phyloP scores from a whole-genome alignment of 2,797 vertebrate genomes.

The Aphelocoma californica region DNA sequence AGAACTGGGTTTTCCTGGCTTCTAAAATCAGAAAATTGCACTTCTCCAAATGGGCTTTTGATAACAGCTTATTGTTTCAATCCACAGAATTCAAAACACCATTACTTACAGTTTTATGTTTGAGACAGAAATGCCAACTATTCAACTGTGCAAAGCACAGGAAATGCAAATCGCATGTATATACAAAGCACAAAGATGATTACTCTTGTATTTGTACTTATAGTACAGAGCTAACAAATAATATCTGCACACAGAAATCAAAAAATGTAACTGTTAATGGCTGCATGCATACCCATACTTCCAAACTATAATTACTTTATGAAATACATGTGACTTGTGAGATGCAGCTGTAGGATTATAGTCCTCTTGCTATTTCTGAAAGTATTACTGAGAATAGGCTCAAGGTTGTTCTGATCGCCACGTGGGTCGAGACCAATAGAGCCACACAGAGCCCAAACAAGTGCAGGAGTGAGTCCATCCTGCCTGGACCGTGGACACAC shows the following conservation, averaged over 20 bases:
- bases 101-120: conserved; percentile 30
- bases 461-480: too few relatives aligned
- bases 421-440: neutral
- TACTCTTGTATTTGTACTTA: neutral
- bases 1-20: conserved; percentile 34
- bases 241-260: neutral
- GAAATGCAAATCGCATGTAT: neutral
- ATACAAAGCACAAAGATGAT: neutral
- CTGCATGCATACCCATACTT: neutral
- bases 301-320: neutral
- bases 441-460: neutral
- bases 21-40: conserved; percentile 56
- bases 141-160: conserved; percentile 8
- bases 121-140: conserved; percentile 27
- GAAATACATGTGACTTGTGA: neutral
- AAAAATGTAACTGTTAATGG: neutral
- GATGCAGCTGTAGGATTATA: neutral
- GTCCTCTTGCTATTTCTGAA: neutral
- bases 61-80: conserved; percentile 49
- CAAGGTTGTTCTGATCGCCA: neutral
- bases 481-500: too few relatives aligned
- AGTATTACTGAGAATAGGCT: neutral
- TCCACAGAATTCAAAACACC: conserved; percentile 32
- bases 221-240: neutral
- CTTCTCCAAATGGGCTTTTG: conserved; percentile 39